Evolutionary conservation across 1,140 invertebrate species (phyloP).

Genomic region (Proales similis): DNA sequence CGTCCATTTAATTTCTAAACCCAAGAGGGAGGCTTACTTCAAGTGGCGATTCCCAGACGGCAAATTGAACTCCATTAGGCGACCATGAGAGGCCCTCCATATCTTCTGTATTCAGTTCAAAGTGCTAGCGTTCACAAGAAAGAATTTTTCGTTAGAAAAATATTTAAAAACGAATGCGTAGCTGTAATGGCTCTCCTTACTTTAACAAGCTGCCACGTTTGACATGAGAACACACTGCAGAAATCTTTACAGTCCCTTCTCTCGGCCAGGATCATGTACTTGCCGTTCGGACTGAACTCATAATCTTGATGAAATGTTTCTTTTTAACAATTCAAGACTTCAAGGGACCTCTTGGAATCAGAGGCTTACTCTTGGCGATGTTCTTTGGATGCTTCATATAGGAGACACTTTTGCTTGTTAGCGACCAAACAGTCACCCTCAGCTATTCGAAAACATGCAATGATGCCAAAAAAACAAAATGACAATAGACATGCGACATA

Average conservation of each 20-base stretch:
- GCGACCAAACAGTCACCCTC: constrained; percentile 55
- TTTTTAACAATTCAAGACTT: neutral
- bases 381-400: constrained; percentile 56
- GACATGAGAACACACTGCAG: constrained; percentile 53
- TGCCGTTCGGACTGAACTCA: constrained; percentile 50
- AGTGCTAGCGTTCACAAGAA: constrained; percentile 44
- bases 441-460: constrained; percentile 43
- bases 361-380: constrained; percentile 45
- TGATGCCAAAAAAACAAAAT: constrained; percentile 30
- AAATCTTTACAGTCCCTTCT: constrained; percentile 54
- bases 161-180: constrained; percentile 12
- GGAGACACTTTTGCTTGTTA: constrained; percentile 53
- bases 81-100: constrained; percentile 52
- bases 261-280: constrained; percentile 55
- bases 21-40: constrained; percentile 19
- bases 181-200: constrained; percentile 40
- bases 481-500: constrained; percentile 40
- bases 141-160: neutral
- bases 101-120: constrained; percentile 53
- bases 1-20: neutral
- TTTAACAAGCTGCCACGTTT: constrained; percentile 54
- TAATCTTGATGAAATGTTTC: constrained; percentile 41
- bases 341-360: neutral
- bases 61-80: constrained; percentile 49
- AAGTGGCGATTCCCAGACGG: constrained; percentile 49